These are phyloP conservation scores for Aspidoscelis tigris DNA, from an alignment of 2,113 vertebrate species.

Conservation along the genomic window DNA sequence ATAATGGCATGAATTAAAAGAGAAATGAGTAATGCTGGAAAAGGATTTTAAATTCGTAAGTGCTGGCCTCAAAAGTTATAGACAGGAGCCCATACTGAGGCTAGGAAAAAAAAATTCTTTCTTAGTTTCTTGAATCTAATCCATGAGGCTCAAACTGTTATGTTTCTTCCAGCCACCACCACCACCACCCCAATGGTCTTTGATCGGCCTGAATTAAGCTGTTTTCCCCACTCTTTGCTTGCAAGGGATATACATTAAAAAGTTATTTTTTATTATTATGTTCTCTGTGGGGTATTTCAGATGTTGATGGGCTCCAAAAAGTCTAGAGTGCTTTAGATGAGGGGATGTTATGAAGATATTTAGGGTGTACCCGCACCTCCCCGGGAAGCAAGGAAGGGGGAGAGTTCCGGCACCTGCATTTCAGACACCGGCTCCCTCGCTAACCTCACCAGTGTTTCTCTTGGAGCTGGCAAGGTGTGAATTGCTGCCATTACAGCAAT, in stretches of 20 bases:
- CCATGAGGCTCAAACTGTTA: not conserved
- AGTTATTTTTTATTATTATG: constrained; percentile 35
- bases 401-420: too few species aligned
- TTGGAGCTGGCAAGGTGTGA: too few species aligned
- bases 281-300: not conserved
- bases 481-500: too few species aligned
- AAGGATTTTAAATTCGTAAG: constrained; percentile 29
- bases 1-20: constrained; percentile 46
- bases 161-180: not conserved
- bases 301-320: not conserved
- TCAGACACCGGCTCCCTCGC: too few species aligned
- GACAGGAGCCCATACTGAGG: not conserved
- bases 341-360: not conserved
- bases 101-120: not conserved
- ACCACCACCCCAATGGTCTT: not conserved
- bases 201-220: not conserved
- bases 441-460: too few species aligned
- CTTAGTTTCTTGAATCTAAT: not conserved
- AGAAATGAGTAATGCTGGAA: constrained; percentile 7
- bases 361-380: too few species aligned
- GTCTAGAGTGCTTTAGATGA: not conserved
- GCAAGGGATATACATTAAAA: not conserved
- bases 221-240: not conserved
- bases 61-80: not conserved
- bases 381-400: too few species aligned